Base-by-base conservation (phyloP, 2,797 vertebrate genomes). In the Sebastes nivosus region DNA sequence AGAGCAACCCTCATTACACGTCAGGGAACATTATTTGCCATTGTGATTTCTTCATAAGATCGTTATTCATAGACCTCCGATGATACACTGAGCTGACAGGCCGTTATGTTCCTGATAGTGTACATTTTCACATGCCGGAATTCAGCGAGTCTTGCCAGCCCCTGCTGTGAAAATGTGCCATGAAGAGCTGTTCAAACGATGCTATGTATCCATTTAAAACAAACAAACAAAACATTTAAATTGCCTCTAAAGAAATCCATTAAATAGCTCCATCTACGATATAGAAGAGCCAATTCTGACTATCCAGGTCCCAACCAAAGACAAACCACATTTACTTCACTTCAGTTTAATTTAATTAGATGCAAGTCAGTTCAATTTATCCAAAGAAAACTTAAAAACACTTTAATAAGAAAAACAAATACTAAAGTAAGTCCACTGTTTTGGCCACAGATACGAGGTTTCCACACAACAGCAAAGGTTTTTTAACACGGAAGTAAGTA, bases 1-100 rank as follows among this genome's bases (percentile, higher is more conserved):
- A n/a, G 65, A 73, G 57, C 82, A 72, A 67, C 30, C 54, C 71
- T 72, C 72, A 80, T 77, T 84, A 80, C 75, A 74, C 63, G 8
- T 67, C 74, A 60, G 73, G 75, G 54, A 76, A 69, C 72, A 59
- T 59, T 75, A 67, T 83, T 79, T 82, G 69, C 72, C 11, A 18
- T 70, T 46, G 67, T 25, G 24, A 54, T 79, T 77, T 61, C 63
- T 74, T 58, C 64, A 46, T 46, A 50, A 42, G 3, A 58, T 82
- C 67, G 36, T 83, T 81, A 79, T 77, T 75, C 66, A 81, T 59
- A 63, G 16, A 79, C 60, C 54, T 80, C 68, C 34, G 42, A 6
- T 66, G 30, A 67, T 60, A 59, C 61, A 55, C 32, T 10, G n/a
- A 46, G 42, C 16, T 18, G 42, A 63, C 55, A 12, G 75, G 30